These are phyloP conservation scores for Heliconius erato DNA, from an alignment of 2,888 invertebrate species.

Conservation along the genomic window DNA sequence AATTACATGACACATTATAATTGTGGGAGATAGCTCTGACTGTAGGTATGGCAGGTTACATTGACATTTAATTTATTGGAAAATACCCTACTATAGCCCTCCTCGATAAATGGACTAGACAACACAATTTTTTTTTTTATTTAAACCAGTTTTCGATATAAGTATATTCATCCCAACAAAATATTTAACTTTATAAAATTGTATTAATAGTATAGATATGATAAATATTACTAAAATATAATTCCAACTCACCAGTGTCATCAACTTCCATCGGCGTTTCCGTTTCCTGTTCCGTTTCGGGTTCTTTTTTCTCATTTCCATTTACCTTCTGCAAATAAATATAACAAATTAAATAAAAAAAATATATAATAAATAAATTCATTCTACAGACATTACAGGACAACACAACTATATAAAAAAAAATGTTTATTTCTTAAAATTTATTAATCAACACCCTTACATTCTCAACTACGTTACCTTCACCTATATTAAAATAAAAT, in stretches of 20 bases:
- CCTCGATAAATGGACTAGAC: too few relatives aligned
- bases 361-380: not conserved
- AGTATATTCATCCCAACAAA: too few relatives aligned
- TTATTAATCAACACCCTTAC: not conserved
- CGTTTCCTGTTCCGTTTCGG: constrained; percentile 34
- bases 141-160: too few relatives aligned
- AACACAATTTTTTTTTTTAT: too few relatives aligned
- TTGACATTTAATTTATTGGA: too few relatives aligned
- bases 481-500: constrained; percentile 12
- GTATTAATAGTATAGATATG: too few relatives aligned
- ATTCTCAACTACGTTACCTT: constrained; percentile 10
- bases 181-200: too few relatives aligned
- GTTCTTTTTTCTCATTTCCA: constrained; percentile 75
- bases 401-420: constrained; percentile 16
- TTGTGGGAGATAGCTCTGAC: too few relatives aligned
- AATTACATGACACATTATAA: too few relatives aligned
- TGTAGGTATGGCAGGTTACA: too few relatives aligned
- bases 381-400: constrained; percentile 22
- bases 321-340: constrained; percentile 73
- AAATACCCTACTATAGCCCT: too few relatives aligned
- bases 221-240: not conserved
- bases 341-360: not conserved
- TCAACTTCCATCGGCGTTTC: constrained; percentile 76
- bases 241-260: constrained; percentile 66
- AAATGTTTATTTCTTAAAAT: not conserved